Evolutionary conservation across 2,888 invertebrate genomes (phyloP), one percentile per base, ranked within the genome.

Genomic region (Zhengitettix transpicula): DNA sequence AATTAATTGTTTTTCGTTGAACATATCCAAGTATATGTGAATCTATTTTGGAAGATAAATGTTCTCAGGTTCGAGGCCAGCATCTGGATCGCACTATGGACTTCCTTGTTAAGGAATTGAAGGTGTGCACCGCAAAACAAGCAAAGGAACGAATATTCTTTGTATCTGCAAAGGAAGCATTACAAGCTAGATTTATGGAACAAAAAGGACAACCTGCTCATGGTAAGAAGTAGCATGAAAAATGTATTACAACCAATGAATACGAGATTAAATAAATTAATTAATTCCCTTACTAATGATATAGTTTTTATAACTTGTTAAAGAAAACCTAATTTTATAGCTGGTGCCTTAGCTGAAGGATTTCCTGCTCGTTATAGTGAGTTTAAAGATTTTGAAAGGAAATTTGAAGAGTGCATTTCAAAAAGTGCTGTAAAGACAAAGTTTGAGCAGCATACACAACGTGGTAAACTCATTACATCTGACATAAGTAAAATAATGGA

Each of bases 371-470:
- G 99, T 52, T 90, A 94, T 72, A 91, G 96, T 75, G 98, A 99
- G 77, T 99, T 99, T 76, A 89, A 94, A 77, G 93, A 95, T 77
- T 99, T 99, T 75, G 99, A 99, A 77, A 82, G 90, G 65, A 92
- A 93, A 76, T 99, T 99, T 77, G 97, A 99, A 77, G 94, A 96
- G 74, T 96, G 96, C 76, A 94, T 97, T 72, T 95, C 94, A 57
- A 89, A 95, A 74, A 94, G 96, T 28, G 99, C 99, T 12, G 97
- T 99, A 1, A 87, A 91, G 74, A 99, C 99, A 42, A 99, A 99
- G 78, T 99, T 99, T 77, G 94, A 95, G 73, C 96, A 97, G 71
- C 99, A 99, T 76, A 90, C 94, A 66, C 87, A 91, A 66, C 82
- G 96, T 63, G 99, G 97, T 51, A 89, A 90, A 73, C 85, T 83